Base-by-base conservation (phyloP, 35 echinoderm and acorn worm species). In the Lytechinus variegatus region DNA sequence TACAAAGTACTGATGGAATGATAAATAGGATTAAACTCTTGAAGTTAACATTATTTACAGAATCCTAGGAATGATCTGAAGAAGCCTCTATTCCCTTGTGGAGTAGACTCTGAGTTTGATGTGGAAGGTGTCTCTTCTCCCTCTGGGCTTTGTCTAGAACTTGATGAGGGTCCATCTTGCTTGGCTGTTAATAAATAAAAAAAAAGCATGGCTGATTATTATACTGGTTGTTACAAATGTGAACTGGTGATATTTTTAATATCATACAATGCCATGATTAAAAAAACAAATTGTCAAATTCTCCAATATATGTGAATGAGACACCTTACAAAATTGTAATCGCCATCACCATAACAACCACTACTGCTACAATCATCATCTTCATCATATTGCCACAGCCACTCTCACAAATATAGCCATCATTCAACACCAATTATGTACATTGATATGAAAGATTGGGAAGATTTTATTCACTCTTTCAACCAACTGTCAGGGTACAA, bases 31-130 rank as follows among this genome's bases (percentile, higher is more conserved):
- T 10, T 90, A 27, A 44, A 90, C 88, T 44, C 88, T 54, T 10
- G n/a, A 90, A 54, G 88, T 90, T 2, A 58, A 52, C 28, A 90
- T 93, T 54, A 93, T 93, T 93, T 93, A 57, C 92, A 93, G 27
- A 93, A 93, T 55, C 29, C 28, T 27, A 29, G 53, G n/a, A 93
- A 57, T 1, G 92, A 54, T 10, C 92, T 93, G 92, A 93, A 93
- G 54, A 93, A 93, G 9, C 92, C 92, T 57, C 92, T 93, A 27
- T 44, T 44, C 4, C 54, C 92, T 27, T 57, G 92, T 4, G 5
- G 27, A 0, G 92, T 21, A 12, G 9, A 4, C 16, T 93, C 53
- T 10, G 92, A 10, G 24, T 93, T 57, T 28, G 53, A 53, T 13
- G 53, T 93, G 10, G 92, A 93, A 8, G 92, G 92, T 54, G 54